A percentile compares a stretch with the other conserved stretches of the same genome.
These are phyloP conservation scores for Corythucha ciliata DNA, from an alignment of 2,888 invertebrate genomes.

Conservation along the genomic window DNA sequence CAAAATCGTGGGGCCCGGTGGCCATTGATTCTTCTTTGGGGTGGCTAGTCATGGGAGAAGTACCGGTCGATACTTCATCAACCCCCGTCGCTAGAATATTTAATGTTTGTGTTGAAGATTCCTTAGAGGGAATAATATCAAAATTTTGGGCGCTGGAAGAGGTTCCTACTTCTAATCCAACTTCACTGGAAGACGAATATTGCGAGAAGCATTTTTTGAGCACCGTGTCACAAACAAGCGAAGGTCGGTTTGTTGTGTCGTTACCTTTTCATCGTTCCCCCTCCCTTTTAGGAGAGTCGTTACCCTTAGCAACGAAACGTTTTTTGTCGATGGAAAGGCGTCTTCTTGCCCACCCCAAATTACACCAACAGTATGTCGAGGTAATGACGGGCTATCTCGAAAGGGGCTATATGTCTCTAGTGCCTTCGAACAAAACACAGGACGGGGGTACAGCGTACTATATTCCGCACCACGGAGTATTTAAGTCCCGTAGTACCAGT, in stretches of 20 bases:
- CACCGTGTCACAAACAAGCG: neutral
- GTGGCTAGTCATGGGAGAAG: neutral
- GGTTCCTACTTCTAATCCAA: neutral
- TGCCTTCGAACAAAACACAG: no score
- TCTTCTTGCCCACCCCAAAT: neutral
- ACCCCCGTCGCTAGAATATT: neutral
- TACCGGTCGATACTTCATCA: no score
- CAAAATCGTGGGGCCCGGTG: neutral
- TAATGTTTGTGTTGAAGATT: no score
- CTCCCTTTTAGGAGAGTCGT: neutral
- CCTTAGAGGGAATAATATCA: neutral
- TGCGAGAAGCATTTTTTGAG: neutral
- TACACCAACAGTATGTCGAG: neutral
- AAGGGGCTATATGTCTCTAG: neutral
- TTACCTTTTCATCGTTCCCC: neutral
- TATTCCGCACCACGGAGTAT: conserved; percentile 10
- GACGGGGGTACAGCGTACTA: neutral
- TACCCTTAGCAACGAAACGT: neutral
- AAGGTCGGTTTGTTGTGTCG: neutral
- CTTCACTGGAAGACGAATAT: neutral
- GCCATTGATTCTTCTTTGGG: neutral
- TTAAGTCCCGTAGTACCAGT: conserved; percentile 6
- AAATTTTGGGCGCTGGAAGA: conserved; percentile 1
- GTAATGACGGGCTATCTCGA: neutral
- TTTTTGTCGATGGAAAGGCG: neutral